Evolutionary conservation across 2,888 invertebrate genomes (phyloP), one percentile per base, ranked within the genome.

Genomic region (Yponomeuta plumbellus): DNA sequence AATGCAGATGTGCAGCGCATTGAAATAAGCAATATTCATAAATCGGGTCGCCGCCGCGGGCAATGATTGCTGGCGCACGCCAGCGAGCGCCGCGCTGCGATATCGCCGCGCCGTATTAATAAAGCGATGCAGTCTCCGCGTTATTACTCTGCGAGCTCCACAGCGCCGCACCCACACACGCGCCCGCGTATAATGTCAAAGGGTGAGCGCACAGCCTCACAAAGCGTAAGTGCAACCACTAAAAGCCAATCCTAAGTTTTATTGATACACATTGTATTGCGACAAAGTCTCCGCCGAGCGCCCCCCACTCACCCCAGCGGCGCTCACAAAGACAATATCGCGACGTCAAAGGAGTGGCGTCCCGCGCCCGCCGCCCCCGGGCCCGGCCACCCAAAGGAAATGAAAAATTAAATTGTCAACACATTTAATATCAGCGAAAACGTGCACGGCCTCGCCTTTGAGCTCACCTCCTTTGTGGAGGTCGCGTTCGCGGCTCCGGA

Each of bases 161-260:
- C 76, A 76, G 74, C 76, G 71, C 67, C 71, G 61, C 73, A 65
- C 72, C 68, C 76, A 56, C 70, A 69, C 72, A 68, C 71, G 57
- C 72, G 78, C 81, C 81, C 85, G 84, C 83, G 84, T 88, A 87
- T 88, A 88, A 88, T 88, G 89, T 90, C 91, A 90, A 90, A 90
- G 90, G 90, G 89, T 89, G 88, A 89, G 85, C 88, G 75, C 83
- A 88, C 85, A 86, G 90, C 88, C 85, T 88, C 90, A 89, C 89
- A 90, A 90, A 90, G 89, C 90, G 91, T 91, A 90, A 91, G 91
- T 91, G 90, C 91, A 90, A 90, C 91, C 91, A 90, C 91, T 91
- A 91, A 91, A 91, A 91, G 91, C 91, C 91, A 91, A 91, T 91
- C 90, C 91, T 90, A 91, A 91, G 91, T 91, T 91, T 91, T 91